A percentile compares a stretch with the other conserved stretches of the same genome.
phyloP scores from a whole-genome alignment of 2,888 invertebrate species.

The Xestia sexstrigata region DNA sequence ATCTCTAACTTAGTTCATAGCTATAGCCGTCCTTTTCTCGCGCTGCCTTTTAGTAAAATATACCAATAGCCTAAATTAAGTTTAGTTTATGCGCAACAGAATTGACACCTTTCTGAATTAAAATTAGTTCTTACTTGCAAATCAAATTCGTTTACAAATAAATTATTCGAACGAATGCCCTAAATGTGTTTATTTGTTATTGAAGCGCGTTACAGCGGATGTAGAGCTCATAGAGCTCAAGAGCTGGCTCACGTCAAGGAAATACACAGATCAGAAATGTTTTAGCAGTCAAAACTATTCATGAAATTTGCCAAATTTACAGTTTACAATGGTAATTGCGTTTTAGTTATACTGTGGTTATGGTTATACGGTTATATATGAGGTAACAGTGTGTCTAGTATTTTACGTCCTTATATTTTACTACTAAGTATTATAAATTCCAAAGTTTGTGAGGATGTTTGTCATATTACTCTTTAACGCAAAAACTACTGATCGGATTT shows the following conservation, averaged over 20 bases:
- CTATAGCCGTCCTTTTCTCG: no score
- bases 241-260: slow-evolving; percentile 23
- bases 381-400: slow-evolving; percentile 18
- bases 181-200: slow-evolving; percentile 24
- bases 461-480: neutral
- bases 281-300: slow-evolving; percentile 15
- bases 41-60: no score
- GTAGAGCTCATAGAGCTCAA: neutral
- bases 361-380: no score
- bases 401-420: neutral
- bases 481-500: neutral
- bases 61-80: no score
- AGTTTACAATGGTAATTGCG: slow-evolving; percentile 23
- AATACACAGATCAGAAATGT: slow-evolving; percentile 11
- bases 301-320: slow-evolving; percentile 26
- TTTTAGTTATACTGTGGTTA: slow-evolving; percentile 1
- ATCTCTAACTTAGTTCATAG: no score
- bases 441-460: neutral
- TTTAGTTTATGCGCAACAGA: no score
- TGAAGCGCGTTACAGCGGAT: slow-evolving; percentile 5
- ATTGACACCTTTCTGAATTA: neutral
- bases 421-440: neutral
- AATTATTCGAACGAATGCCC: neutral
- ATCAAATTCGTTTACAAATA: neutral
- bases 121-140: neutral